These are phyloP conservation scores for Biston stratarius DNA, from an alignment of 2,888 invertebrate species.

Conservation along the genomic window DNA sequence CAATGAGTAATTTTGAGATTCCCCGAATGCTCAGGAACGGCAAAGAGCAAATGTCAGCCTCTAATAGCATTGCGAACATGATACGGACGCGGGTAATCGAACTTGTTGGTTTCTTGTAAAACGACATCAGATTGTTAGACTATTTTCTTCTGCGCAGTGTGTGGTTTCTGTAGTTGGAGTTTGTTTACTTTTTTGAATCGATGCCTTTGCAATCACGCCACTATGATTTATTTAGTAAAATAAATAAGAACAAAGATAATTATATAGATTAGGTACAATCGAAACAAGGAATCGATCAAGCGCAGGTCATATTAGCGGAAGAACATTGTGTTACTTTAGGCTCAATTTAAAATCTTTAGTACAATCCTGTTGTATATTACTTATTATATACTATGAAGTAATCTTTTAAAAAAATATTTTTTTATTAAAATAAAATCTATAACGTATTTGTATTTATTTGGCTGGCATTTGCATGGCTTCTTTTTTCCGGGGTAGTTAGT, in stretches of 20 bases:
- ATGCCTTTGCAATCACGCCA: not conserved
- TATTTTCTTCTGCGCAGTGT: conserved; percentile 44
- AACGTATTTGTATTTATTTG: no score
- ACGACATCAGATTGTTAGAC: conserved; percentile 53
- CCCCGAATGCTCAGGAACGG: conserved; percentile 72
- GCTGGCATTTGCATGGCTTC: no score
- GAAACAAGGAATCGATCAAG: no score
- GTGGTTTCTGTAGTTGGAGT: conserved; percentile 34
- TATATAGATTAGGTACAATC: no score
- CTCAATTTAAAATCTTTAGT: no score
- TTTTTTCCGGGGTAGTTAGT: no score
- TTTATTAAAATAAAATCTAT: no score
- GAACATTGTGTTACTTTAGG: no score
- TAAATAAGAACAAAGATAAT: not conserved
- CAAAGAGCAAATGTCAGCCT: conserved; percentile 79
- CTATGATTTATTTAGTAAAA: not conserved
- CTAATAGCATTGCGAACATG: conserved; percentile 81
- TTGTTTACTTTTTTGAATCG: conserved; percentile 2
- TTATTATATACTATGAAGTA: no score
- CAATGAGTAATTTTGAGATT: conserved; percentile 85
- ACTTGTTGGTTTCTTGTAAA: conserved; percentile 63
- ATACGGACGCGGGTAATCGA: conserved; percentile 72
- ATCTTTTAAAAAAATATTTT: no score
- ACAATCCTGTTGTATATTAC: no score
- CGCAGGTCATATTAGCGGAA: no score